A percentile compares a stretch with the other conserved stretches of the same genome.
Evolutionary conservation across 2,797 vertebrate genomes (phyloP).

Genomic region (Picus viridis): DNA sequence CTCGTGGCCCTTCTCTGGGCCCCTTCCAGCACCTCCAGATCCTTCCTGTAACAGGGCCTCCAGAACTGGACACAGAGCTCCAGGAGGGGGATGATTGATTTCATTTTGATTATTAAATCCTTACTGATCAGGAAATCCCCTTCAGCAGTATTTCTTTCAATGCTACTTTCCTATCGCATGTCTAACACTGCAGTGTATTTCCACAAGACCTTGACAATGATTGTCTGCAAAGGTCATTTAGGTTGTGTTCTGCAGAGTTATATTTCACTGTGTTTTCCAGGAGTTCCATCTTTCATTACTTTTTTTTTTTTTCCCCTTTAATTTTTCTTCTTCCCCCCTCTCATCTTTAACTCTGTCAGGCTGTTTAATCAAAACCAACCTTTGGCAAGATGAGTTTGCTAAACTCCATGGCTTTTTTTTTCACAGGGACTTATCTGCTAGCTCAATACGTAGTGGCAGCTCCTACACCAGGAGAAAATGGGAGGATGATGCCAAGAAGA

Average conservation of each 20-base stretch:
- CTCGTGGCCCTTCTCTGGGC: too few relatives aligned
- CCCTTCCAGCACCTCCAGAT: too few relatives aligned
- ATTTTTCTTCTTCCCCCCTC: background rate
- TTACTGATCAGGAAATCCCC: background rate
- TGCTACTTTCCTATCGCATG: background rate
- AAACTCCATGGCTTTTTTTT: constrained; percentile 29
- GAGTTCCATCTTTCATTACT: background rate
- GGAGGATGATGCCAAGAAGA: constrained; percentile 97
- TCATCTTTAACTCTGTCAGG: background rate
- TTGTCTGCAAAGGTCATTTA: background rate
- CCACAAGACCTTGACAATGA: too few relatives aligned
- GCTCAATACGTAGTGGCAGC: constrained; percentile 92
- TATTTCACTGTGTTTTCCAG: background rate
- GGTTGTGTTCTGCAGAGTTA: background rate
- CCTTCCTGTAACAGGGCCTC: too few relatives aligned
- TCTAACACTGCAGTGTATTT: background rate
- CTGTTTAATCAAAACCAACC: background rate
- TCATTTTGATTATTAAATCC: background rate
- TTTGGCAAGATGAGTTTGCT: background rate
- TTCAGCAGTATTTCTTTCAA: background rate
- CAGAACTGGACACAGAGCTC: too few relatives aligned
- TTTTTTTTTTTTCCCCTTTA: background rate
- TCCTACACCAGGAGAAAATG: constrained; percentile 96
- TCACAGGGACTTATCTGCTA: constrained; percentile 88
- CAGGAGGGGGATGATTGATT: background rate